Percentiles rank a stretch among this genome's conserved stretches.
Conservation (phyloP, 2,888 invertebrate species). For the Himalopsyche anomala region DNA sequence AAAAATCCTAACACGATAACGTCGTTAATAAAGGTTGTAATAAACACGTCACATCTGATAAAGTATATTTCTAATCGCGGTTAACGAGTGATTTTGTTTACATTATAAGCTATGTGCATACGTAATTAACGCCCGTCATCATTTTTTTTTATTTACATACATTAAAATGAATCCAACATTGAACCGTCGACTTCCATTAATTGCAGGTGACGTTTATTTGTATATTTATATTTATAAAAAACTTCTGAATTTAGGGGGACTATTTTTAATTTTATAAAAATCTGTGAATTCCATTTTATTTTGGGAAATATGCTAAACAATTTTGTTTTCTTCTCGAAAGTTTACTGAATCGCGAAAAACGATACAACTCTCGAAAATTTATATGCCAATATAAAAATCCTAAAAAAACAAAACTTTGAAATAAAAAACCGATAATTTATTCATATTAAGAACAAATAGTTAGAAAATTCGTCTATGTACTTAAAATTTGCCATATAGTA, state of each 20-base stretch:
- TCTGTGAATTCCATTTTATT: too few species aligned
- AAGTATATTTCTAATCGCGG: not conserved
- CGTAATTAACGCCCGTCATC: not conserved
- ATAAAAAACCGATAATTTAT: too few species aligned
- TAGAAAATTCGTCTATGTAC: too few species aligned
- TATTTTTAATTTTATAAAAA: too few species aligned
- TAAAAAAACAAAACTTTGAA: too few species aligned
- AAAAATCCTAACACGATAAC: not conserved
- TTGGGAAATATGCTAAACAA: too few species aligned
- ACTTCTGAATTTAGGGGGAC: not conserved
- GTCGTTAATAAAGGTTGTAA: not conserved
- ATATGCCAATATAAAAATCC: too few species aligned
- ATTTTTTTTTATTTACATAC: not conserved
- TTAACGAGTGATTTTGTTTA: slow-evolving; percentile 14
- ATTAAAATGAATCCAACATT: not conserved
- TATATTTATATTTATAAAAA: not conserved
- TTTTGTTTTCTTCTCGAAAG: too few species aligned
- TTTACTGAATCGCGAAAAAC: too few species aligned
- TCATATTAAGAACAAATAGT: too few species aligned
- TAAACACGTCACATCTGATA: not conserved
- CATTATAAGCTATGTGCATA: not conserved
- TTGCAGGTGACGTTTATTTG: not conserved
- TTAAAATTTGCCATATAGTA: too few species aligned
- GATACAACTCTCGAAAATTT: too few species aligned
- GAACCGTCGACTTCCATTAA: not conserved